phyloP scores from a whole-genome alignment of 1,140 invertebrate species.

The Lerema accius region DNA sequence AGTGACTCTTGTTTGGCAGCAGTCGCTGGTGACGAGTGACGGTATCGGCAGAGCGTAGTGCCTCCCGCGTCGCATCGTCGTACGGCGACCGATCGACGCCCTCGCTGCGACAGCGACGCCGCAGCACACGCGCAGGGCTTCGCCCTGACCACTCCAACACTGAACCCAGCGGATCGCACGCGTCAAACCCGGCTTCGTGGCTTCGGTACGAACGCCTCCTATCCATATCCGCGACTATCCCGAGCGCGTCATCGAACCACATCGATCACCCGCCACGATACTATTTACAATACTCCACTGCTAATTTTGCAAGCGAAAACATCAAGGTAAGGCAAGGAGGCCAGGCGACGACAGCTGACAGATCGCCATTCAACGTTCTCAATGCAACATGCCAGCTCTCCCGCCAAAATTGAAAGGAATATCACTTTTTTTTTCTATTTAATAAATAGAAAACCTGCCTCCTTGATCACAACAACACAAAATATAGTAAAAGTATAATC shows the following conservation, averaged over 20 bases:
- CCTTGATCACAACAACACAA: slow-evolving; percentile 30
- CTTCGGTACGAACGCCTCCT: slow-evolving; percentile 69
- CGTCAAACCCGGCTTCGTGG: slow-evolving; percentile 76
- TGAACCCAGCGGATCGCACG: slow-evolving; percentile 68
- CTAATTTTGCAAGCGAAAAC: slow-evolving; percentile 63
- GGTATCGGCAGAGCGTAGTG: slow-evolving; percentile 54
- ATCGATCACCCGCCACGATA: slow-evolving; percentile 58
- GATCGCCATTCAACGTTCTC: slow-evolving; percentile 64
- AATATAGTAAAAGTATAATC: slow-evolving; percentile 10
- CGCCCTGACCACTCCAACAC: slow-evolving; percentile 70
- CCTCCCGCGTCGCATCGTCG: slow-evolving; percentile 67
- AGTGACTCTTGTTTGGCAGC: slow-evolving; percentile 65
- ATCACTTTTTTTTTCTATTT: slow-evolving; percentile 61
- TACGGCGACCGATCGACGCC: slow-evolving; percentile 73
- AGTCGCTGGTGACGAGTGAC: slow-evolving; percentile 51
- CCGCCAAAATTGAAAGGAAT: slow-evolving; percentile 77
- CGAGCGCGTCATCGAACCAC: slow-evolving; percentile 71
- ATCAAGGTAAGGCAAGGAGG: slow-evolving; percentile 56
- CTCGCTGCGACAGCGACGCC: slow-evolving; percentile 74
- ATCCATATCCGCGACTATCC: slow-evolving; percentile 75
- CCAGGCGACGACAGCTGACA: slow-evolving; percentile 76
- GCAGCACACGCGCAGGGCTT: slow-evolving; percentile 64
- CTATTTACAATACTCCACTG: slow-evolving; percentile 68
- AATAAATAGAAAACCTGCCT: slow-evolving; percentile 39
- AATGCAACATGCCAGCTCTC: slow-evolving; percentile 67